phyloP scores from a whole-genome alignment of 2,888 invertebrate species.

The Dasypogon diadema region DNA sequence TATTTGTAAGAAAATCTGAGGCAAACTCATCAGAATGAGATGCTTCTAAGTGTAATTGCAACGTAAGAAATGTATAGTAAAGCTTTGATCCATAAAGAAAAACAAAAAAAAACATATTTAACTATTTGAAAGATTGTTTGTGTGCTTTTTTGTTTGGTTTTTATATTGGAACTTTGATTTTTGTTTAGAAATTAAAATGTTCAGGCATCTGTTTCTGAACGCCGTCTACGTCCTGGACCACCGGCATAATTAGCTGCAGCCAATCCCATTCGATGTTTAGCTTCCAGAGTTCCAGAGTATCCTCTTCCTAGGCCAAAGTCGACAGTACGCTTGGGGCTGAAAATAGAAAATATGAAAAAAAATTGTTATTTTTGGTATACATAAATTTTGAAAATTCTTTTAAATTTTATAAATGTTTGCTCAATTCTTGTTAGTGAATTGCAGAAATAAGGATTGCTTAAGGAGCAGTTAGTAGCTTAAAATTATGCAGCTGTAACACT shows the following conservation, averaged over 20 bases:
- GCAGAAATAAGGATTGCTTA: no score
- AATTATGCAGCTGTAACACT: no score
- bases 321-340: constrained; percentile 86
- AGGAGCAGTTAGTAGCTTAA: no score
- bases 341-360: constrained; percentile 55
- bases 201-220: constrained; percentile 71
- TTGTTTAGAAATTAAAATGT: constrained; percentile 43
- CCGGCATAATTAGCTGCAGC: constrained; percentile 91
- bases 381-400: no score
- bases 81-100: neutral
- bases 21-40: neutral
- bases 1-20: neutral
- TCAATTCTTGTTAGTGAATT: no score
- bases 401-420: no score
- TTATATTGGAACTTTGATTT: constrained; percentile 14
- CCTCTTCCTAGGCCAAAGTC: constrained; percentile 90
- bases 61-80: neutral
- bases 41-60: constrained; percentile 2
- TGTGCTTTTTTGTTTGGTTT: neutral
- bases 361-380: no score
- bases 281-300: constrained; percentile 89
- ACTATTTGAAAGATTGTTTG: neutral
- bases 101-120: no score
- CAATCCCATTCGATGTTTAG: constrained; percentile 91
- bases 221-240: constrained; percentile 89